A percentile compares a stretch with the other conserved stretches of the same genome.
Evolutionary conservation across 1,140 invertebrate species (phyloP).

Genomic region (Araneus ventricosus): DNA sequence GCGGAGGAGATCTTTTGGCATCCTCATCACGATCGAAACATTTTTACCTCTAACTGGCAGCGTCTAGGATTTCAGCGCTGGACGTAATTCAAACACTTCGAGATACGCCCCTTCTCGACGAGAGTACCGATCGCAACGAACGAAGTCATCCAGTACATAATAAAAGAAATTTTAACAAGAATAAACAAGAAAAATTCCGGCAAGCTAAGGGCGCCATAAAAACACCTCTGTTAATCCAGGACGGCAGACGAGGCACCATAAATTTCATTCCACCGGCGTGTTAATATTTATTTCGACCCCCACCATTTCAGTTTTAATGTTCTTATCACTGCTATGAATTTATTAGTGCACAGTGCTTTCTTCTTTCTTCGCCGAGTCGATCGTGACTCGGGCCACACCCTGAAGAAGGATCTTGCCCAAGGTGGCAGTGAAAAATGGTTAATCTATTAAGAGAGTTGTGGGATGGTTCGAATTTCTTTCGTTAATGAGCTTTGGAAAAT

Average conservation of each 20-base stretch:
- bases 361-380: background rate
- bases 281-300: constrained; percentile 63
- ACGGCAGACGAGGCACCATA: constrained; percentile 24
- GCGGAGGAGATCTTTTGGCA: background rate
- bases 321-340: constrained; percentile 71
- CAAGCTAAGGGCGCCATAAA: constrained; percentile 47
- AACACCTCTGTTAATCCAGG: constrained; percentile 67
- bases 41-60: constrained; percentile 28
- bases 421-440: constrained; percentile 52
- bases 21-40: constrained; percentile 28
- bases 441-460: constrained; percentile 47
- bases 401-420: background rate
- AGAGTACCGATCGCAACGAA: background rate
- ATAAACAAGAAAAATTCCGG: background rate
- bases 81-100: constrained; percentile 31
- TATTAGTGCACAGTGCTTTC: constrained; percentile 44
- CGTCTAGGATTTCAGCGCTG: constrained; percentile 2
- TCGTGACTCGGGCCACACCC: constrained; percentile 64
- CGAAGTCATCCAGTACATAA: background rate
- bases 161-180: constrained; percentile 38
- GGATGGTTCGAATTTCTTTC: constrained; percentile 55
- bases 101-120: constrained; percentile 12
- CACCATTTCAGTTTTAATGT: constrained; percentile 63
- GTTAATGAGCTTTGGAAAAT: constrained; percentile 63
- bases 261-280: constrained; percentile 54